These are phyloP conservation scores for Neogobius melanostomus DNA, from an alignment of 2,113 vertebrate species.

Conservation along the genomic window DNA sequence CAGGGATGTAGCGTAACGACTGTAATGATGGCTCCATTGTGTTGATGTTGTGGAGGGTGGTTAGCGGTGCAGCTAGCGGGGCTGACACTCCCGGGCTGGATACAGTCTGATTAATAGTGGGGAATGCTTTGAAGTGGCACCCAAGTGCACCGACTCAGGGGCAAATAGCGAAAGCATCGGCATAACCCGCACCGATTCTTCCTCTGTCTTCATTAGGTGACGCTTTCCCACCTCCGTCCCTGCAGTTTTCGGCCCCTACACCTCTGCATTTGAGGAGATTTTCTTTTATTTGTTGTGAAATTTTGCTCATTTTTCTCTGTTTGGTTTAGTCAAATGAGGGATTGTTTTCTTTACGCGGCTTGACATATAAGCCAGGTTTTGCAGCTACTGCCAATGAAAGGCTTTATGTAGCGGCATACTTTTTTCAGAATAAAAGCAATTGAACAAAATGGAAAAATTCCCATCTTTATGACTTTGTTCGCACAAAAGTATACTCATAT, in stretches of 20 bases:
- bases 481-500: background rate
- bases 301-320: constrained; percentile 47
- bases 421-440: background rate
- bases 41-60: constrained; percentile 60
- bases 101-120: constrained; percentile 72
- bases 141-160: constrained; percentile 62
- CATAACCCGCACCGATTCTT: constrained; percentile 41
- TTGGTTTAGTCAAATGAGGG: constrained; percentile 26
- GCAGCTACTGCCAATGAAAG: background rate
- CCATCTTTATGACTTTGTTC: background rate
- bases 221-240: constrained; percentile 35
- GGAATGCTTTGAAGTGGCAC: constrained; percentile 78
- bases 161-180: constrained; percentile 66
- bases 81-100: constrained; percentile 57
- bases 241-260: constrained; percentile 21
- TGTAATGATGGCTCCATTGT: constrained; percentile 73
- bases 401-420: background rate
- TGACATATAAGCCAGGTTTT: constrained; percentile 20
- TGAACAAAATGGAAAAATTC: background rate
- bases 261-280: constrained; percentile 2
- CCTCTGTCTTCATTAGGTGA: constrained; percentile 61
- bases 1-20: constrained; percentile 56
- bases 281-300: background rate
- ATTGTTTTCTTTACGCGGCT: constrained; percentile 14
- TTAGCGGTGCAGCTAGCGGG: constrained; percentile 57